Evolutionary conservation across 2,888 invertebrate genomes (phyloP).

Genomic region (Pteria penguin): DNA sequence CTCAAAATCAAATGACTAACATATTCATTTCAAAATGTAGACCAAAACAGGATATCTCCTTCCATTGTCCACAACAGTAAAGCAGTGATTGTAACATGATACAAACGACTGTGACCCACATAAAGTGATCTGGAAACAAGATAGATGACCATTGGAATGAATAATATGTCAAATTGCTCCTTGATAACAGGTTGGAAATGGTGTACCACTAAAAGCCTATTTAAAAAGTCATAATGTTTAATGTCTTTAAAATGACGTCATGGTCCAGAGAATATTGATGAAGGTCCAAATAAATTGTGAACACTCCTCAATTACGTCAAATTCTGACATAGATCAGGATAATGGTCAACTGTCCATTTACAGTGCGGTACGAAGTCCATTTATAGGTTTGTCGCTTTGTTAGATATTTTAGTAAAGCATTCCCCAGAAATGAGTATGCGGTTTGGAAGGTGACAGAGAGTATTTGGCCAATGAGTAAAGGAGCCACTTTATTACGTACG

Average conservation of each 20-base stretch:
- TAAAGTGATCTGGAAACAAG: not conserved
- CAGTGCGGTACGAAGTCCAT: too few relatives aligned
- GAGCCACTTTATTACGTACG: too few relatives aligned
- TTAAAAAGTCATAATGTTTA: constrained; percentile 29
- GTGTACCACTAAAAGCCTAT: not conserved
- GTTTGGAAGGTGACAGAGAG: too few relatives aligned
- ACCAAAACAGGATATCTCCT: too few relatives aligned
- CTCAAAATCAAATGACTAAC: too few relatives aligned
- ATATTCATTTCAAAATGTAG: too few relatives aligned
- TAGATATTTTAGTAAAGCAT: too few relatives aligned
- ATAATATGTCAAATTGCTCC: not conserved
- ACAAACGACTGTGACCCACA: not conserved
- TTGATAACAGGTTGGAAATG: not conserved
- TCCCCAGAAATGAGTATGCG: too few relatives aligned
- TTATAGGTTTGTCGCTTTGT: too few relatives aligned
- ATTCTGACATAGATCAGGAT: not conserved
- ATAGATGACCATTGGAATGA: not conserved
- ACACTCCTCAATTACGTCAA: not conserved
- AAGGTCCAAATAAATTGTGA: not conserved
- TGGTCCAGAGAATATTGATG: constrained; percentile 1
- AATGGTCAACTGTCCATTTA: constrained; percentile 29
- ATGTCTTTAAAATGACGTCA: constrained; percentile 18
- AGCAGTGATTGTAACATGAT: too few relatives aligned
- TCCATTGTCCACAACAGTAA: too few relatives aligned
- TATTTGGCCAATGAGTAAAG: too few relatives aligned